phyloP scores from a whole-genome alignment of 2,888 invertebrate genomes.

The Brenthis daphne region DNA sequence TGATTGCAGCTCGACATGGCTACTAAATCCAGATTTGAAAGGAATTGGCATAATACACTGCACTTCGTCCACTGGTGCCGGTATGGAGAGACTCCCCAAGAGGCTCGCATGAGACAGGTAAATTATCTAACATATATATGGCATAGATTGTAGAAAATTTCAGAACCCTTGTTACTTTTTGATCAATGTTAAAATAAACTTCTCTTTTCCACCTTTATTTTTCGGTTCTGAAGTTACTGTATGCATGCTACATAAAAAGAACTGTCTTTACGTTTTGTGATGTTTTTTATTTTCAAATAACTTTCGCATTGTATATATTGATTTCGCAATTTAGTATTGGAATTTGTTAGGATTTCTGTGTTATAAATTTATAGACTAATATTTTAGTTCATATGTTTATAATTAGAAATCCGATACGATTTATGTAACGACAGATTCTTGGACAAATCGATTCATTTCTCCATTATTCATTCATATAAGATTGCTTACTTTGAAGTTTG shows the following conservation, averaged over 20 bases:
- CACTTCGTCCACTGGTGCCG: constrained; percentile 88
- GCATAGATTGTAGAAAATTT: constrained; percentile 10
- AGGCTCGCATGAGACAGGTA: constrained; percentile 87
- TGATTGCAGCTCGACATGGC: constrained; percentile 83
- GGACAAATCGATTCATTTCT: constrained; percentile 24
- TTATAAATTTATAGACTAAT: constrained; percentile 4
- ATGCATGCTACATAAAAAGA: constrained; percentile 53
- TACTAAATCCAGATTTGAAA: constrained; percentile 81
- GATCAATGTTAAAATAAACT: constrained; percentile 4
- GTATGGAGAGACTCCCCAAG: constrained; percentile 86
- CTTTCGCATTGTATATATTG: constrained; percentile 10
- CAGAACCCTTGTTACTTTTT: constrained; percentile 9
- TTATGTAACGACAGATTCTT: constrained; percentile 51
- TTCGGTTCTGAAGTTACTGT: constrained; percentile 57
- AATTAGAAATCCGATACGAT: constrained; percentile 10
- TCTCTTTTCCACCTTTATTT: constrained; percentile 39
- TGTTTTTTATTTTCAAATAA: constrained; percentile 25
- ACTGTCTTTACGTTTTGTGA: constrained; percentile 52
- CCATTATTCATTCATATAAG: constrained; percentile 28
- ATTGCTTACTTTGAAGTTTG: constrained; percentile 44
- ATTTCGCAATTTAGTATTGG: constrained; percentile 10
- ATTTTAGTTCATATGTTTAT: neutral
- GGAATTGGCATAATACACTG: constrained; percentile 86
- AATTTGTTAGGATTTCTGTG: constrained; percentile 9
- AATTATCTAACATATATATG: constrained; percentile 43